Evolutionary conservation across 2,888 invertebrate species (phyloP).

Genomic region (Helobdella robusta): DNA sequence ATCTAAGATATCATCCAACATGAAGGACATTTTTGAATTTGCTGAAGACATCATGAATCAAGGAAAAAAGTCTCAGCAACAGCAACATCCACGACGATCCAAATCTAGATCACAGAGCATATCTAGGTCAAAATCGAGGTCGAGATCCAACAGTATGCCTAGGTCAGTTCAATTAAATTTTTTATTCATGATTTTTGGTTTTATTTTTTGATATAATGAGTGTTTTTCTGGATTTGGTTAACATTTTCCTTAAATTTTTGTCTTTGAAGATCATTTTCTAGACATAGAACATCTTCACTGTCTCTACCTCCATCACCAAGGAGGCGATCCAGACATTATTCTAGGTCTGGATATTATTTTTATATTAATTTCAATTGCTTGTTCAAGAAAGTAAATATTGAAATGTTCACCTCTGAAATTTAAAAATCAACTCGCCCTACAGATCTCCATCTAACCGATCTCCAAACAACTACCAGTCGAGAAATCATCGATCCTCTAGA

Average conservation of each 20-base stretch:
- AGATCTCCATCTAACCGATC: too few species aligned
- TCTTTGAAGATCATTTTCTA: not conserved
- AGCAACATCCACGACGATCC: not conserved
- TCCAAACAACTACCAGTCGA: not conserved
- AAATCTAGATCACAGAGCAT: constrained; percentile 1
- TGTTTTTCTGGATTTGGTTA: not conserved
- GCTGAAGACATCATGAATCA: constrained; percentile 25
- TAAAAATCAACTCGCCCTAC: too few species aligned
- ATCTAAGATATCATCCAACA: not conserved
- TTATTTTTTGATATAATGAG: not conserved
- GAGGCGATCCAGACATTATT: not conserved
- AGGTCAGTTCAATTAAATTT: constrained; percentile 1
- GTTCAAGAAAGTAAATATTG: too few species aligned
- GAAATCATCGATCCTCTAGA: not conserved
- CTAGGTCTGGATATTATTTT: too few species aligned
- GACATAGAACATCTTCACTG: not conserved
- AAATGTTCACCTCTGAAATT: too few species aligned
- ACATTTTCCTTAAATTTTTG: too few species aligned
- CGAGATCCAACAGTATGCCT: constrained; percentile 15
- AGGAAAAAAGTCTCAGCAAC: constrained; percentile 4
- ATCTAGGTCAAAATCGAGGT: constrained; percentile 3
- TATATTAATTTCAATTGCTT: too few species aligned
- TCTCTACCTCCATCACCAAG: not conserved
- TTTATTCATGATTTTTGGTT: not conserved
- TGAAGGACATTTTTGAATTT: constrained; percentile 21